Percentiles rank a stretch among this genome's conserved stretches.
Evolutionary conservation across 2,113 vertebrate genomes (phyloP).

Genomic region (Cyanoliseus patagonus): DNA sequence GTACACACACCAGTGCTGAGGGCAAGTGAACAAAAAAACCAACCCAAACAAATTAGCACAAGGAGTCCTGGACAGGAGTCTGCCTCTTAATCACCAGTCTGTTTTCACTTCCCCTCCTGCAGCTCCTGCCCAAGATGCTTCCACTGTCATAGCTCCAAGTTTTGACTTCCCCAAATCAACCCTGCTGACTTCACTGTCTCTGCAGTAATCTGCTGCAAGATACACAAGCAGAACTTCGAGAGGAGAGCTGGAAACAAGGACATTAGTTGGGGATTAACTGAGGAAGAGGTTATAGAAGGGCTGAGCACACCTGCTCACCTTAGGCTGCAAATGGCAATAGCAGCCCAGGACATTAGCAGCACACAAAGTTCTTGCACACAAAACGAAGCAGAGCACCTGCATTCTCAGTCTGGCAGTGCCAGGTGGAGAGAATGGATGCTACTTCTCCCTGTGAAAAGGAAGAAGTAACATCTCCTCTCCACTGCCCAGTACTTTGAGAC

Average conservation of each 20-base stretch:
- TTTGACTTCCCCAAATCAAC: not conserved
- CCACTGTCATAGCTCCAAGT: not conserved
- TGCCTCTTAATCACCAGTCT: not conserved
- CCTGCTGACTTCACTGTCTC: not conserved
- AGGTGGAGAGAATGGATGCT: not conserved
- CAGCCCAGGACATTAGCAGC: not conserved
- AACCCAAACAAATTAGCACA: not conserved
- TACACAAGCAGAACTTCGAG: not conserved
- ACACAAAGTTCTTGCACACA: not conserved
- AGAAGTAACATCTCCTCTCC: not conserved
- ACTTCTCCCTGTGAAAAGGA: not conserved
- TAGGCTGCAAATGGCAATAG: not conserved
- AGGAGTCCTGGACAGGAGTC: not conserved
- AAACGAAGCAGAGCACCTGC: not conserved
- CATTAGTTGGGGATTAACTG: rapidly evolving
- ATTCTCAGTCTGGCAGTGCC: not conserved
- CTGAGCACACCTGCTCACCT: not conserved
- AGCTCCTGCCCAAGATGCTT: not conserved
- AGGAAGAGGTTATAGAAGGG: not conserved
- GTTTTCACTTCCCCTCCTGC: conserved; percentile 31
- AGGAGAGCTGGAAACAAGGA: not conserved
- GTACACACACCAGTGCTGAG: rapidly evolving
- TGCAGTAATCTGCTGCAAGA: not conserved
- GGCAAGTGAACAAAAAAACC: not conserved
- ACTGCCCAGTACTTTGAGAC: not conserved